These are phyloP conservation scores for Drosophila lacteicornis DNA, from an alignment of 1,140 invertebrate species.

Conservation along the genomic window DNA sequence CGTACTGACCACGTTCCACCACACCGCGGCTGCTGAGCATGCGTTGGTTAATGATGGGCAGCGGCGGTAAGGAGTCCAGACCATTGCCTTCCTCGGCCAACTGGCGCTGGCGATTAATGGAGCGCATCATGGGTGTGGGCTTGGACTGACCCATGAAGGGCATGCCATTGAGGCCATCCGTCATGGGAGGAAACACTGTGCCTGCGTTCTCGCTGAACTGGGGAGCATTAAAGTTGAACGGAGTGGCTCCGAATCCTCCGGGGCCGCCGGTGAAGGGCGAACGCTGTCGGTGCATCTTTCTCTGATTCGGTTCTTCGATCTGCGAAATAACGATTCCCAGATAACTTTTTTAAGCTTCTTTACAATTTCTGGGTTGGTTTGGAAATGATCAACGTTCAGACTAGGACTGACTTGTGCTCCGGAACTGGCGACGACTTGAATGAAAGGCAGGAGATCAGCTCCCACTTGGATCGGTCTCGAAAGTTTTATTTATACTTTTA, in stretches of 20 bases:
- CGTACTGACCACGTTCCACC: background rate
- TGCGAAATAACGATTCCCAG: constrained; percentile 7
- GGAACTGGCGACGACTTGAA: background rate
- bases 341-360: constrained; percentile 18
- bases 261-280: constrained; percentile 49
- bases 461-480: background rate
- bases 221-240: constrained; percentile 46
- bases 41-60: constrained; percentile 20
- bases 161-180: constrained; percentile 48
- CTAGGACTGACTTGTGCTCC: background rate
- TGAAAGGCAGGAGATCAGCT: background rate
- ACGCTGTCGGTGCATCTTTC: constrained; percentile 61
- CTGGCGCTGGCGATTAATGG: constrained; percentile 22
- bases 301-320: background rate
- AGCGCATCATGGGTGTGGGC: constrained; percentile 32
- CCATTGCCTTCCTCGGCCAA: constrained; percentile 22
- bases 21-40: constrained; percentile 10
- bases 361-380: constrained; percentile 38
- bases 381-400: constrained; percentile 44
- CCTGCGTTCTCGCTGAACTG: constrained; percentile 30
- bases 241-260: constrained; percentile 30
- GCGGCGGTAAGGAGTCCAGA: constrained; percentile 19
- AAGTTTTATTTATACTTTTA: background rate
- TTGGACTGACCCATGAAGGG: constrained; percentile 43
- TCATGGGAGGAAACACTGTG: background rate